These are phyloP conservation scores for Ursus arctos DNA, from an alignment of 2,113 vertebrate species.

Conservation along the genomic window DNA sequence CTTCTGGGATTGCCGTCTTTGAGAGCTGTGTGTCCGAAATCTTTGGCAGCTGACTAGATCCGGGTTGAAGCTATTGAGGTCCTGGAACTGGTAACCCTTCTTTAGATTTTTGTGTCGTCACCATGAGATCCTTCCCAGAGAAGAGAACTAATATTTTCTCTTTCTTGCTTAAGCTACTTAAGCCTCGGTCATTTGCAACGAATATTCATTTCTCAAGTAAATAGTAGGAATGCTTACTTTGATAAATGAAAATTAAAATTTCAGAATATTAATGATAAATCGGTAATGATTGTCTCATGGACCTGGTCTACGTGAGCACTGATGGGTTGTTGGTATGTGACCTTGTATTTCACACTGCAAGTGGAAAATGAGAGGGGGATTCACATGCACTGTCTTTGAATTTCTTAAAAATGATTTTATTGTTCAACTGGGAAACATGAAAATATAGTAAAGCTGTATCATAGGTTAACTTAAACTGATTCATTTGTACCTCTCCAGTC, in stretches of 20 bases:
- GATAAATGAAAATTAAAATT: slow-evolving; percentile 16
- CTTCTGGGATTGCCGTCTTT: not conserved
- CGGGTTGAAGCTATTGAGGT: not conserved
- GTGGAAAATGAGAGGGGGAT: not conserved
- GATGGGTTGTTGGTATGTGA: not conserved
- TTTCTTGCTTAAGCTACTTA: not conserved
- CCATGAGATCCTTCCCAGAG: not conserved
- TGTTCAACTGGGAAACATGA: not conserved
- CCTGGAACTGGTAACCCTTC: not conserved
- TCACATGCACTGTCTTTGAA: not conserved
- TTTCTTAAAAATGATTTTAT: not conserved
- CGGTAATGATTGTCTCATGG: not conserved
- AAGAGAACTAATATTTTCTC: not conserved
- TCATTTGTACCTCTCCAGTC: not conserved
- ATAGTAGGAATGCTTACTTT: not conserved
- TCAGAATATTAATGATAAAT: not conserved
- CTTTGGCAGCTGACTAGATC: not conserved
- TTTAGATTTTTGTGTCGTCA: not conserved
- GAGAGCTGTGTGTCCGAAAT: not conserved
- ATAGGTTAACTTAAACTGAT: not conserved
- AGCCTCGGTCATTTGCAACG: not conserved
- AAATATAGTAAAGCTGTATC: not conserved
- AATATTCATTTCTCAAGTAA: not conserved
- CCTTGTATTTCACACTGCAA: not conserved
- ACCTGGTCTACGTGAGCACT: not conserved